Evolutionary conservation across 2,797 vertebrate species (phyloP).

Genomic region (Loriculus beryllinus): DNA sequence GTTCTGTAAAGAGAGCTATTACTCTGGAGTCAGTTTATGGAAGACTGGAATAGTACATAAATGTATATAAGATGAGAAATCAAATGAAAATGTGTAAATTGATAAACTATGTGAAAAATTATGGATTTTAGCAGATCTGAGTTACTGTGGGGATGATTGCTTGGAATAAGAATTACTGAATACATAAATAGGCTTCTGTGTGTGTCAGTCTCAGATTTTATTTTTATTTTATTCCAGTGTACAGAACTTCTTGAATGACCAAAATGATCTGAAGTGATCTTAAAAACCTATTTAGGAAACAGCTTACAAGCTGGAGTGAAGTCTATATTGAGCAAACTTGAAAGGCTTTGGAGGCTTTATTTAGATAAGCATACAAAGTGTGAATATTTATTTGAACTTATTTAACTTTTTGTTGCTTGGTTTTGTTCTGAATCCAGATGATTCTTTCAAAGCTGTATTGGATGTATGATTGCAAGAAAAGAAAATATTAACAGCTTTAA

Average conservation of each 20-base stretch:
- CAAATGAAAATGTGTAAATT: background rate
- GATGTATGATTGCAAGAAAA: background rate
- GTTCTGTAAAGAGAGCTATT: background rate
- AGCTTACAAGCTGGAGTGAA: background rate
- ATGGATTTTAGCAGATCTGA: background rate
- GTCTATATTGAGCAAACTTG: background rate
- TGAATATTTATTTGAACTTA: slow-evolving; percentile 33
- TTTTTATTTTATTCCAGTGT: slow-evolving; percentile 12
- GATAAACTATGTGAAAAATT: background rate
- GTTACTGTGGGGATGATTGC: background rate
- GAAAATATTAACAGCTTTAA: background rate
- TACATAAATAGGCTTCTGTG: background rate
- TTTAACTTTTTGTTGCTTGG: slow-evolving; percentile 6
- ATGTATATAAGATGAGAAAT: background rate
- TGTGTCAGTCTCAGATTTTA: background rate
- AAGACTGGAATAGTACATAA: background rate
- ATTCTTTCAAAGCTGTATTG: background rate
- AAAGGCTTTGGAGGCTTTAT: slow-evolving; percentile 9
- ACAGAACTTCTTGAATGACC: background rate
- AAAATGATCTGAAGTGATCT: slow-evolving; percentile 9
- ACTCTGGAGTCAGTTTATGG: background rate
- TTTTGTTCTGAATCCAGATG: slow-evolving; percentile 30
- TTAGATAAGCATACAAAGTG: background rate
- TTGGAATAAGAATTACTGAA: slow-evolving; percentile 10
- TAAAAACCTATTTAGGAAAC: slow-evolving; percentile 8